Percentiles rank a stretch among this genome's conserved stretches.
Evolutionary conservation across 2,797 vertebrate species (phyloP).

Genomic region (Cirrhinus molitorella): DNA sequence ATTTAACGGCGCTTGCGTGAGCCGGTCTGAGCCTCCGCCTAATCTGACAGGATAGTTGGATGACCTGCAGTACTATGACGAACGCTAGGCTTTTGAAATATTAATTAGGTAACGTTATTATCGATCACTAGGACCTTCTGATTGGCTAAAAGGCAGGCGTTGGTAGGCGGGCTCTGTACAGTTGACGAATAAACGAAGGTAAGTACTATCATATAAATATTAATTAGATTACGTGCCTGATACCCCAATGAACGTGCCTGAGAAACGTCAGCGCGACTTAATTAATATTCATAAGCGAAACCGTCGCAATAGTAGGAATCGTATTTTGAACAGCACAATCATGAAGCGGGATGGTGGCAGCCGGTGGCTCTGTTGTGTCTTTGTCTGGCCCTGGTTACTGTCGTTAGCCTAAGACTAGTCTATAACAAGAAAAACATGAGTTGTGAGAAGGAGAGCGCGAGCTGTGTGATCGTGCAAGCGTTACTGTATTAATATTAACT

Average conservation of each 20-base stretch:
- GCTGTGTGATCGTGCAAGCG: neutral
- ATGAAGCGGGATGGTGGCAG: constrained; percentile 12
- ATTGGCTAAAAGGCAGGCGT: neutral
- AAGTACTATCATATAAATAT: neutral
- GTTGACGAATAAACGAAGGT: neutral
- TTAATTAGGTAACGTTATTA: neutral
- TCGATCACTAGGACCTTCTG: neutral
- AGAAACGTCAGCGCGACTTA: neutral
- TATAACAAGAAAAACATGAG: neutral
- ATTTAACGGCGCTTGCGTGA: neutral
- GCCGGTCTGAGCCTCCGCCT: constrained; percentile 24
- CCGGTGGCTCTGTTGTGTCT: constrained; percentile 2
- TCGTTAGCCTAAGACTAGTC: constrained; percentile 11
- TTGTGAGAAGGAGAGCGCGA: neutral
- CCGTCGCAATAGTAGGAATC: constrained; percentile 26
- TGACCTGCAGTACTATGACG: neutral
- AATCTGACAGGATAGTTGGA: neutral
- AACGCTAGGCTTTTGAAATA: neutral
- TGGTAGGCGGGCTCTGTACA: neutral
- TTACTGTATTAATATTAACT: neutral
- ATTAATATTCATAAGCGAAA: constrained; percentile 14
- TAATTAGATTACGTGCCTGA: neutral
- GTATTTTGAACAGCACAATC: neutral
- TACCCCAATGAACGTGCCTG: neutral
- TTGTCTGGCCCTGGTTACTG: constrained; percentile 11